Conservation (phyloP, 2,888 invertebrate genomes). For the Andricus quercusramuli region DNA sequence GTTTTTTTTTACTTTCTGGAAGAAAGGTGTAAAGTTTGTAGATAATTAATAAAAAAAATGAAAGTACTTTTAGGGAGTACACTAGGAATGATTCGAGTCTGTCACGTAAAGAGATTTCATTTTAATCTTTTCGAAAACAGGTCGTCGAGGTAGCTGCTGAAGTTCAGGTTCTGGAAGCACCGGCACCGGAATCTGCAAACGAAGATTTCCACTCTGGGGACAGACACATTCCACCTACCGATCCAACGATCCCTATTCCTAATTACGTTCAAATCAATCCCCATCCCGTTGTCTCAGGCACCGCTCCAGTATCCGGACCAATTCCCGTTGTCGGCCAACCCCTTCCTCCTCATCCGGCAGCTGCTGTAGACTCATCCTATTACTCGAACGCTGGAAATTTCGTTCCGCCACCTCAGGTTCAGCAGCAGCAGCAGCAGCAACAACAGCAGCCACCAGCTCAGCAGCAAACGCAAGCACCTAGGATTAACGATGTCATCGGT, state of each 20-base stretch:
- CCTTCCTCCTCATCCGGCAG: constrained; percentile 70
- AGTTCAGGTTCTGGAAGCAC: constrained; percentile 77
- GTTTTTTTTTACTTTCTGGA: too few species aligned
- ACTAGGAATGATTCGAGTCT: neutral
- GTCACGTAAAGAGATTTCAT: neutral
- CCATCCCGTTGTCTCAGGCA: constrained; percentile 71
- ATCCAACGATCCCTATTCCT: constrained; percentile 70
- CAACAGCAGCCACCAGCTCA: constrained; percentile 66
- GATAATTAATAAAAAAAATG: too few species aligned
- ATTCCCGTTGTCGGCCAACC: constrained; percentile 75
- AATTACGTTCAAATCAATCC: constrained; percentile 69
- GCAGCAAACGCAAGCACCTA: constrained; percentile 80
- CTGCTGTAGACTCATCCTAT: constrained; percentile 72
- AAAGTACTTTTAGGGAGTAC: too few species aligned
- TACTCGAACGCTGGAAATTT: constrained; percentile 79
- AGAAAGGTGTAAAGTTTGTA: too few species aligned
- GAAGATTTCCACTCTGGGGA: constrained; percentile 72
- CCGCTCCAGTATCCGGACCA: constrained; percentile 68
- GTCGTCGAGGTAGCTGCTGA: constrained; percentile 75
- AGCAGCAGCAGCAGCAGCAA: constrained; percentile 73
- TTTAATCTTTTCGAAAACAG: constrained; percentile 49
- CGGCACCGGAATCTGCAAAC: constrained; percentile 74
- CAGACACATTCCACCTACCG: constrained; percentile 74
- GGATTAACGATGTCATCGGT: constrained; percentile 88
- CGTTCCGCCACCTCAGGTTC: constrained; percentile 81